Evolutionary conservation across 1,140 invertebrate species (phyloP), one percentile per base, ranked within the genome.

Genomic region (Meloidogyne floridensis): DNA sequence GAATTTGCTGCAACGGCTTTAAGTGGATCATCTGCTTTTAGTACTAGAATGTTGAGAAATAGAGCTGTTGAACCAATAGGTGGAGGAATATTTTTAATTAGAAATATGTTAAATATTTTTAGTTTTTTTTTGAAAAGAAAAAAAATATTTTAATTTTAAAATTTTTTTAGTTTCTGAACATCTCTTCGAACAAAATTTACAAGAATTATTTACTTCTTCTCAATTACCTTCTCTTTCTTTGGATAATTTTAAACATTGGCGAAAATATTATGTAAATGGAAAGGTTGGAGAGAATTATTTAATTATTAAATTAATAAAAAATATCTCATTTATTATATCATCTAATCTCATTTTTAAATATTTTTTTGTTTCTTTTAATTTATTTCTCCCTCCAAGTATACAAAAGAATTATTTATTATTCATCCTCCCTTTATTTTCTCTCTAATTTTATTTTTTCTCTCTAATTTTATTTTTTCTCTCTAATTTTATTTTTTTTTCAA

Each of bases 51-150:
- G 3, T 79, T 86, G 13, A 76, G 84, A 56, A 90, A 80, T 72
- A 77, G 80, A n/a, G 88, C 87, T 2, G 20, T 89, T 4, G 87
- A 87, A 20, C 87, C 87, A 11, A 87, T 87, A 51, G 82, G 84
- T 76, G 20, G 20, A 20, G 20, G 20, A 20, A 20, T 84, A 87
- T 15, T 89, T 89, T 80, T 87, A 87, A 53, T 72, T 90, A 43
- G 80, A 75, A n/a, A 20, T 20, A 20, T 20, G 20, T 65, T 89
- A 54, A 82, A 85, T 70, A 86, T 88, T 56, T 47, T 65, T n/a
- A 18, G 72, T 43, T 4, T 65, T 70, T 53, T 32, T 8, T 83
- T n/a, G 51, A 13, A 42, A 71, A 80, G 18, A 75, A 65, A 20
- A 20, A 20, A 20, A 20, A 20, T 20, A 20, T 18, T n/a, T 47